Evolutionary conservation across 2,888 invertebrate species (phyloP), one percentile per base, ranked within the genome.

Genomic region (Tethea ocularis): DNA sequence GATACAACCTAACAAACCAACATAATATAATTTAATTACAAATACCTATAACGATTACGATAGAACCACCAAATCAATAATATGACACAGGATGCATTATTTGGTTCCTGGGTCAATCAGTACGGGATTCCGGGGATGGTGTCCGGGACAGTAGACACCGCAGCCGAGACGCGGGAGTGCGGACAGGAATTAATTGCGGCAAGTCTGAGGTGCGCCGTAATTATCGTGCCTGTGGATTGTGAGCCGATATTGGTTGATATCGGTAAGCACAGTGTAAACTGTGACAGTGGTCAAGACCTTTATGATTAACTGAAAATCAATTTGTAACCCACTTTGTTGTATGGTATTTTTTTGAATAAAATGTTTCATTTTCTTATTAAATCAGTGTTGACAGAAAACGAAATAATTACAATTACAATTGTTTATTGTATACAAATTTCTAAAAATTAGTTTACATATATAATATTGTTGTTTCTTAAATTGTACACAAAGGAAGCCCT

Each of bases 101-200:
- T 55, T 64, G 75, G 73, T 74, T 65, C 71, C 69, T 73, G 61
- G 73, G 69, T 66, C 66, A 54, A 54, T 33, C 11, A 54, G 29
- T 11, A 33, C 17, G 63, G 72, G 75, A 84, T 79, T 80, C 82
- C 77, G 70, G 68, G 70, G 11, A 69, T 70, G 68, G 75, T 81
- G 84, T 69, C 75, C 65, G 68, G 72, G 78, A 79, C 85, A 82
- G 81, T 66, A 70, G 63, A 68, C 78, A 83, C 86, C 86, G 83
- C 86, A 87, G 76, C 65, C 59, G 70, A 63, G 63, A 66, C 71
- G 72, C 68, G 63, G 62, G 67, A 70, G 73, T 67, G 74, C 74
- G 79, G 77, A 67, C 71, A 69, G 79, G 82, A 84, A 88, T 87
- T 88, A 86, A 85, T 89, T 90, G 88, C 79, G 88, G 89, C 83